Conservation (phyloP, 2,113 vertebrate species). For the Scartelaos histophorus region DNA sequence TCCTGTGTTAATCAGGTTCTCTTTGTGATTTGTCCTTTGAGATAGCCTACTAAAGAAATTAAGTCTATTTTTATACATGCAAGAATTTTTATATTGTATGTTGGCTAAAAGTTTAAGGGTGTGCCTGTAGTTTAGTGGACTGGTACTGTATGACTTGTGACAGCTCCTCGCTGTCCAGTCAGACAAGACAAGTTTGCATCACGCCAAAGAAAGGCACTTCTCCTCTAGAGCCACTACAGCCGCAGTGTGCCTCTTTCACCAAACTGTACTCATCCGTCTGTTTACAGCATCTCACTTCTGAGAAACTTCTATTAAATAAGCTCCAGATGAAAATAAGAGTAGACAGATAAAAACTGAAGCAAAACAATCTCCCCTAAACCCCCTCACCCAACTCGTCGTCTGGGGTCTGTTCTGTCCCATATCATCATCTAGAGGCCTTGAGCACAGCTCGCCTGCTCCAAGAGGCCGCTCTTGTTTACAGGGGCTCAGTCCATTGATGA, state of each 20-base stretch:
- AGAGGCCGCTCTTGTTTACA: conserved; percentile 63
- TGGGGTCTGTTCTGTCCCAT: conserved; percentile 56
- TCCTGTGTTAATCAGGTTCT: not conserved
- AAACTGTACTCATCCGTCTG: conserved; percentile 58
- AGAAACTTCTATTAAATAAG: conserved; percentile 60
- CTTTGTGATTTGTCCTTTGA: not conserved
- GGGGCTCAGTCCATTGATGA: conserved; percentile 65
- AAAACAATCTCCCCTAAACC: conserved; percentile 60
- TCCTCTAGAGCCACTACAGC: conserved; percentile 32
- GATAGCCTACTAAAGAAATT: too few relatives aligned
- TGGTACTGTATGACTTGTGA: conserved; percentile 64
- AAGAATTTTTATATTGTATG: conserved; percentile 8
- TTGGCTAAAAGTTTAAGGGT: conserved; percentile 46
- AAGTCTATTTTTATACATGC: conserved; percentile 22
- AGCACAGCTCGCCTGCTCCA: conserved; percentile 36
- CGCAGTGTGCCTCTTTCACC: conserved; percentile 46
- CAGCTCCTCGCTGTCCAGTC: conserved; percentile 60
- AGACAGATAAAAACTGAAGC: conserved; percentile 71
- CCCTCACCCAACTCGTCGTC: conserved; percentile 29
- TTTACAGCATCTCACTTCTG: conserved; percentile 46
- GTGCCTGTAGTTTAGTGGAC: conserved; percentile 44
- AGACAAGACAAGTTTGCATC: conserved; percentile 62
- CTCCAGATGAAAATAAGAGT: conserved; percentile 45
- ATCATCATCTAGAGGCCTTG: conserved; percentile 51
- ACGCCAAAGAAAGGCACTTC: conserved; percentile 47